Base-by-base conservation (phyloP, 2,113 vertebrate genomes). In the Zapornia atra region DNA sequence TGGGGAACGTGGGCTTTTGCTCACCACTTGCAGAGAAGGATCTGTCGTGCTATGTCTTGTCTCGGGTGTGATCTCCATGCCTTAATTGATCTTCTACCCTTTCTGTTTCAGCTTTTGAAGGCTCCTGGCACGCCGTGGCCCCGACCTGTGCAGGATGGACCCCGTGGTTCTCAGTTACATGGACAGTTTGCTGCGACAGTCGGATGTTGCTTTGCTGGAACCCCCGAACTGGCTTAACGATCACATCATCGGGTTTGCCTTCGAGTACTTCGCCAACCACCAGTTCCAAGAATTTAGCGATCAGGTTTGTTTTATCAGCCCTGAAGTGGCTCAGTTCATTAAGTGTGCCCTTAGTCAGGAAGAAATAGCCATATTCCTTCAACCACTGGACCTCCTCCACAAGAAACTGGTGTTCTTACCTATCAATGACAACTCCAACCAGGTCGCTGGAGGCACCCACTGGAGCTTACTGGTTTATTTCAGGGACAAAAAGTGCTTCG, bases 281-380 rank as follows among this genome's bases (percentile, higher is more conserved):
- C 98, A 98, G 87, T 99, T 99, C 97, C 97, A 92, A 93, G 98
- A 98, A 85, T 98, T 98, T 40, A 92, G 97, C 1, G 96, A 98
- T 31, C 94, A 94, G 3, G 96, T 98, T 31, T 98, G 98, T 61
- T 99, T 99, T 96, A 98, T 99, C 97, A 98, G 99, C 91, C 99
- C 99, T 0, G 99, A 99, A 96, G 99, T 99, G 94, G 98, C 99
- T 56, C 99, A 99, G 97, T 99, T 99, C 97, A 99, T 99, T 97
- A 99, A 99, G 85, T 99, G 99, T 72, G 98, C 99, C 33, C 98
- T 98, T 53, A 98, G 97, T 68, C 98, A 98, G 24, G 98, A 98
- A 57, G 99, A 99, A 94, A 95, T 99, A 14, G 98, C 98, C 38
- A 51, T 99, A 38, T 99, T 99, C 93, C 98, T 99, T 51, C 98